These are phyloP conservation scores for Tragelaphus buxtoni DNA, from an alignment of 2,113 vertebrate species.

Conservation along the genomic window DNA sequence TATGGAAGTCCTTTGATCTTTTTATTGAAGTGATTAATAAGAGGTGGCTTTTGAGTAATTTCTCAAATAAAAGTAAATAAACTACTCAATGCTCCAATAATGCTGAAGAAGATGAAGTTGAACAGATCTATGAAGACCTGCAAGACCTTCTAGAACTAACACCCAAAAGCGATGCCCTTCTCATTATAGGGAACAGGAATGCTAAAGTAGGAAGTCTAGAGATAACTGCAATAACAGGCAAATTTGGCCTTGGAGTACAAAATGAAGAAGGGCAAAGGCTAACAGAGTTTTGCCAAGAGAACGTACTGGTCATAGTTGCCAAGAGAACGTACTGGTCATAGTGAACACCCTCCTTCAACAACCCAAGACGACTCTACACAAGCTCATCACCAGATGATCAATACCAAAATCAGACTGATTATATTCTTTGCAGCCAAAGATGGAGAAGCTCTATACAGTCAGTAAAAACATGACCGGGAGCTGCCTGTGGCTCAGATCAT, in stretches of 20 bases:
- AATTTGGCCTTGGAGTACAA: background rate
- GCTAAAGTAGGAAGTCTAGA: background rate
- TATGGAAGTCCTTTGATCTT: background rate
- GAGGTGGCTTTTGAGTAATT: background rate
- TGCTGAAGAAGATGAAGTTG: background rate
- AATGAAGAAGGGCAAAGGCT: background rate
- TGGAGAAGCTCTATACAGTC: background rate
- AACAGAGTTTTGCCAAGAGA: background rate
- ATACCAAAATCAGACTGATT: background rate
- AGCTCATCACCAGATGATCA: background rate
- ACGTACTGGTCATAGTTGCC: background rate
- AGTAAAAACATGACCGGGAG: background rate
- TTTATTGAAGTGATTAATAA: background rate
- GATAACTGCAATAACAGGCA: background rate
- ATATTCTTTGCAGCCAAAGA: background rate
- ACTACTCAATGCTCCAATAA: background rate
- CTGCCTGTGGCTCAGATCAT: background rate
- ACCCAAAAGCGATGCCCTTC: background rate
- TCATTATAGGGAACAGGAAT: background rate
- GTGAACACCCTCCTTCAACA: background rate
- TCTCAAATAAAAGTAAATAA: background rate
- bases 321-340: background rate
- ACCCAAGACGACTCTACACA: background rate
- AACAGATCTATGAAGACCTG: background rate
- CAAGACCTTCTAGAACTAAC: background rate